Evolutionary conservation across 1,140 invertebrate species (phyloP).

Genomic region (Dendroctonus valens): DNA sequence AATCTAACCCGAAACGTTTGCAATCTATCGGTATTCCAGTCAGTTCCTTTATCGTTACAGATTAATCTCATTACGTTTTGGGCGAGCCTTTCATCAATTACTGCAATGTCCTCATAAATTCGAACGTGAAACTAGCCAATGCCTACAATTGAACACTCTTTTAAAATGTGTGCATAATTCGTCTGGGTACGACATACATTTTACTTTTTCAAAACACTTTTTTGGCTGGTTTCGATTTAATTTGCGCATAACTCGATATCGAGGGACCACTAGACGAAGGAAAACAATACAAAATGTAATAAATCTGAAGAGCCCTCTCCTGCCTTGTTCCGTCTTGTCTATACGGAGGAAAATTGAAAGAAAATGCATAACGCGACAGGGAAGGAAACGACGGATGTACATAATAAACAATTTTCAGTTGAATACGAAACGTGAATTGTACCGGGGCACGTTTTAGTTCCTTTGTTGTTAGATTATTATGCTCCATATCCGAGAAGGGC

Average conservation of each 20-base stretch:
- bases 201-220: background rate
- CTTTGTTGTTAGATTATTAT: conserved; percentile 14
- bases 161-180: background rate
- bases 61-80: no score
- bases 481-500: background rate
- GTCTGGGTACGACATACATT: background rate
- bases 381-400: conserved; percentile 23
- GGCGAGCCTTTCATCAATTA: no score
- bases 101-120: no score
- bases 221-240: background rate
- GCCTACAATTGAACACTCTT: no score
- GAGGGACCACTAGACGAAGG: no score
- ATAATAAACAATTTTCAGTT: conserved; percentile 27
- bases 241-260: background rate
- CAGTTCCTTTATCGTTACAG: no score
- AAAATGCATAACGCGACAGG: conserved; percentile 20
- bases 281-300: background rate
- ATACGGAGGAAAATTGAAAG: conserved; percentile 15
- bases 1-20: no score
- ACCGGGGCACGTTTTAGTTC: conserved; percentile 9
- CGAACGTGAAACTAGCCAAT: no score
- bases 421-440: conserved; percentile 23
- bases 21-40: no score
- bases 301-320: background rate
- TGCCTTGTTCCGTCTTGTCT: background rate